Evolutionary conservation across 1,140 invertebrate species (phyloP).

Genomic region (Dreissena rostriformis): DNA sequence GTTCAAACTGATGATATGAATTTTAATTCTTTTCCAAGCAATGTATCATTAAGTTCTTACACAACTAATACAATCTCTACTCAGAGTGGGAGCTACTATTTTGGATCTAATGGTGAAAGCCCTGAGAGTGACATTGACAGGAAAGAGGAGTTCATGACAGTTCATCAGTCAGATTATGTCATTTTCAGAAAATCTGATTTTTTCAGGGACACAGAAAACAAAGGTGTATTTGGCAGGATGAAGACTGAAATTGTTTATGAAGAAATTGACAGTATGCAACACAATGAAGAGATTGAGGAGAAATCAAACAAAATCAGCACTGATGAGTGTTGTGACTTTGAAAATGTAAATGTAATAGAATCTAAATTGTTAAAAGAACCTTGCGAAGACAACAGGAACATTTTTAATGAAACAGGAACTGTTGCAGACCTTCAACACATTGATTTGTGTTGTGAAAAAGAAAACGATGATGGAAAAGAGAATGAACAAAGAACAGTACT

Average conservation of each 20-base stretch:
- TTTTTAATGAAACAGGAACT: too few species aligned
- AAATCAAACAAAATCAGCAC: background rate
- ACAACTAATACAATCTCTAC: background rate
- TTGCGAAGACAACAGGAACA: too few species aligned
- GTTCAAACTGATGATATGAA: too few species aligned
- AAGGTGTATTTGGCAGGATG: background rate
- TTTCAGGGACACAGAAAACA: background rate
- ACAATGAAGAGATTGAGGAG: background rate
- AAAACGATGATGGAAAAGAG: too few species aligned
- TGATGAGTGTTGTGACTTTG: background rate
- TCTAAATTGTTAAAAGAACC: too few species aligned
- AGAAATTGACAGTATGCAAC: background rate
- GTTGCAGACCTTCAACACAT: too few species aligned
- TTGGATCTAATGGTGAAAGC: background rate
- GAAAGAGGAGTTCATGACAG: background rate
- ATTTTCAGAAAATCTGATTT: background rate
- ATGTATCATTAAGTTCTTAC: too few species aligned
- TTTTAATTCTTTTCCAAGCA: too few species aligned
- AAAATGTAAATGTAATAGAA: background rate
- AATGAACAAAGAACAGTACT: too few species aligned
- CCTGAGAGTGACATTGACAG: background rate
- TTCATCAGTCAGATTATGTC: background rate
- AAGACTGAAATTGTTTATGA: background rate
- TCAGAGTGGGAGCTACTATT: background rate
- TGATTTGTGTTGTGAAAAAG: too few species aligned